phyloP scores from a whole-genome alignment of 1,140 invertebrate species.

The Drosophila persimilis region DNA sequence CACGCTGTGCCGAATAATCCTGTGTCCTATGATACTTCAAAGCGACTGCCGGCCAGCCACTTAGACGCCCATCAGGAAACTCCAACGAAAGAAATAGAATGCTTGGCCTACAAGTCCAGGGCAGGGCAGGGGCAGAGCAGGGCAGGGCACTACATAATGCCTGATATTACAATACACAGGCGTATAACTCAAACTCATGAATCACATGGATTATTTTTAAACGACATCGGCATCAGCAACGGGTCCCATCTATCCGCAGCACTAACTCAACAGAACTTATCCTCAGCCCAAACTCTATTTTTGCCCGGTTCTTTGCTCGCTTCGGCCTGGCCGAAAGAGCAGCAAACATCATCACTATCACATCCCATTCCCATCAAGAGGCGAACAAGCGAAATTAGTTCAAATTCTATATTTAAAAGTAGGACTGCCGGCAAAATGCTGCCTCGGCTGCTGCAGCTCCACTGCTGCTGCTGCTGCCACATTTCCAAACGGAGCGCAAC shows the following conservation, averaged over 20 bases:
- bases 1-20: constrained; percentile 27
- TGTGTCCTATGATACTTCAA: constrained; percentile 30
- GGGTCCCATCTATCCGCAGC: constrained; percentile 41
- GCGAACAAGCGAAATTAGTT: constrained; percentile 74
- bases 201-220: constrained; percentile 75
- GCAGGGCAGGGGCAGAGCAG: constrained; percentile 3
- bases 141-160: constrained; percentile 29
- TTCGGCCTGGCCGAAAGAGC: constrained; percentile 42
- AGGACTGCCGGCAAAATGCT: constrained; percentile 78
- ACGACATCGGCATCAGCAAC: constrained; percentile 46
- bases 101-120: constrained; percentile 34
- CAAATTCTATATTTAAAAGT: constrained; percentile 80
- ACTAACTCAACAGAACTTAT: constrained; percentile 30
- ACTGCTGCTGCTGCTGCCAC: constrained; percentile 15
- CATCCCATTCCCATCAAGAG: constrained; percentile 34
- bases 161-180: constrained; percentile 45
- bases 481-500: constrained; percentile 77
- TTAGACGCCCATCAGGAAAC: constrained; percentile 46
- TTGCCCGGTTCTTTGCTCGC: constrained; percentile 52
- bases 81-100: constrained; percentile 23
- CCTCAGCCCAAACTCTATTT: constrained; percentile 70
- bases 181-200: constrained; percentile 70
- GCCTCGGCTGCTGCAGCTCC: constrained; percentile 45
- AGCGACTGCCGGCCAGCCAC: constrained; percentile 42
- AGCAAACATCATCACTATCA: constrained; percentile 47